phyloP scores from a whole-genome alignment of 2,888 invertebrate species.

The Ophion slaviceki region DNA sequence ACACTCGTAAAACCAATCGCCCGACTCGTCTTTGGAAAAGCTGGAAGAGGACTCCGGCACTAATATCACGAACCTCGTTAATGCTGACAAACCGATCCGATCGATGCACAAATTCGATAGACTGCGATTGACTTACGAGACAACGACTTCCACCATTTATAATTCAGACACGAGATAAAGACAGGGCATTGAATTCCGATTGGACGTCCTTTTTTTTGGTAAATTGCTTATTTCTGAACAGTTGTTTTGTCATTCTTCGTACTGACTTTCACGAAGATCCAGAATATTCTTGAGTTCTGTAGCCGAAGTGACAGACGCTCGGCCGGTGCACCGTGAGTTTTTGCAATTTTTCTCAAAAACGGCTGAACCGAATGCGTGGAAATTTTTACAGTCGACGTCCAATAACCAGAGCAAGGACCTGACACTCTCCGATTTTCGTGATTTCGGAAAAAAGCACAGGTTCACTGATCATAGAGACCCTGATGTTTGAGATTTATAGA shows the following conservation, averaged over 20 bases:
- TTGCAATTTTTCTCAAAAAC: no score
- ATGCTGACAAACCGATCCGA: slow-evolving; percentile 27
- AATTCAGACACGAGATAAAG: background rate
- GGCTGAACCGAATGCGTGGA: no score
- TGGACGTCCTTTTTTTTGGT: background rate
- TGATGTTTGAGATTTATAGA: no score
- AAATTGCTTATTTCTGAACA: background rate
- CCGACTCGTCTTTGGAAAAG: slow-evolving; percentile 25
- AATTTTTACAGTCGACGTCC: no score
- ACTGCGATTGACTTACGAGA: background rate
- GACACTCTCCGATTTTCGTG: no score
- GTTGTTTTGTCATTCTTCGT: background rate
- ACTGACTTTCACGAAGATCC: no score
- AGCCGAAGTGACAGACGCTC: no score
- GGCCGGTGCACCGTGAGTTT: no score
- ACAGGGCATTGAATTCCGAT: background rate
- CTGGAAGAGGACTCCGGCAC: slow-evolving; percentile 14
- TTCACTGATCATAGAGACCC: no score
- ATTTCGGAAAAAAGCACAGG: no score
- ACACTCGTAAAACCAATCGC: slow-evolving; percentile 7
- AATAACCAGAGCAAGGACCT: no score
- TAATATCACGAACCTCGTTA: slow-evolving; percentile 29
- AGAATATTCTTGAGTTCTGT: no score
- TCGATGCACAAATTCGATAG: slow-evolving; percentile 27
- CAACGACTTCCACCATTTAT: background rate